Evolutionary conservation across 2,797 vertebrate species (phyloP).

Genomic region (Megaceryle alcyon): DNA sequence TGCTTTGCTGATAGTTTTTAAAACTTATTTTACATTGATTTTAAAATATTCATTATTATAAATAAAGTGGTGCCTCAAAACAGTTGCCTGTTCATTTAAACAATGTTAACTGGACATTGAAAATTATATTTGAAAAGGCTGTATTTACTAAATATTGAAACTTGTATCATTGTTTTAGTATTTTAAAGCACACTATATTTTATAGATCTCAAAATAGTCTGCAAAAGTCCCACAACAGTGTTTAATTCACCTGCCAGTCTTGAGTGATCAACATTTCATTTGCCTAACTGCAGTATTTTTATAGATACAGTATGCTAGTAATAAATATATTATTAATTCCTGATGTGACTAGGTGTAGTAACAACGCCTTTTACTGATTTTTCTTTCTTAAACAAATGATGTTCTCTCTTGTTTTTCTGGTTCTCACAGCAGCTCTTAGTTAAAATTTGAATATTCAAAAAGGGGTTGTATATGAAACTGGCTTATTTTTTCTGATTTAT

Average conservation of each 20-base stretch:
- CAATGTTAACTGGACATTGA: background rate
- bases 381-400: background rate
- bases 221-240: background rate
- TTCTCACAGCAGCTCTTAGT: background rate
- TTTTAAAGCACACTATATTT: background rate
- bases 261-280: background rate
- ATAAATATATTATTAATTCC: background rate
- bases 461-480: background rate
- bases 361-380: background rate
- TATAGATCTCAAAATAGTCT: background rate
- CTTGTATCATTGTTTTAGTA: background rate
- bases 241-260: background rate
- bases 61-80: background rate
- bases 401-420: background rate
- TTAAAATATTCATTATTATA: background rate
- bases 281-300: background rate
- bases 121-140: background rate
- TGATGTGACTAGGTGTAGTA: background rate
- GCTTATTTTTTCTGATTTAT: background rate
- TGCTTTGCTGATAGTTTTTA: background rate
- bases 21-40: slow-evolving; percentile 1
- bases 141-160: background rate
- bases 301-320: background rate
- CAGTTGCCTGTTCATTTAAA: background rate
- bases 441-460: background rate